Conservation (phyloP, 37 sponge, comb jelly and placozoan species). For the Aphrocallistes beatrix region DNA sequence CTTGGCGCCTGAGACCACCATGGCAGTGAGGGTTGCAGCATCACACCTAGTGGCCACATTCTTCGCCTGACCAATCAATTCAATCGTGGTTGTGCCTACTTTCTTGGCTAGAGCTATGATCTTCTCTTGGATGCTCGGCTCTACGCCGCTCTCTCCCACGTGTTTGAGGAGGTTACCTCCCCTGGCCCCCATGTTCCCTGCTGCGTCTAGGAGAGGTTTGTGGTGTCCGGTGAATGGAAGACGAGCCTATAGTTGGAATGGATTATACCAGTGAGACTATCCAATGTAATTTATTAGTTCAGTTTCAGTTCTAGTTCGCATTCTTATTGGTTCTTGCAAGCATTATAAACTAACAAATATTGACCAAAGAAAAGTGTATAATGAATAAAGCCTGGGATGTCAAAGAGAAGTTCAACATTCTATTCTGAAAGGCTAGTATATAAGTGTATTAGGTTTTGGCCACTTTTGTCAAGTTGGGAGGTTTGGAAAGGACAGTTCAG, state of each 20-base stretch:
- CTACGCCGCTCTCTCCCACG: slow-evolving; percentile 63
- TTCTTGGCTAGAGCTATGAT: slow-evolving; percentile 81
- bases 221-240: slow-evolving; percentile 23
- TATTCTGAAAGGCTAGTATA: too few species aligned
- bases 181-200: slow-evolving; percentile 60
- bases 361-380: too few species aligned
- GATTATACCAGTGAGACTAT: too few species aligned
- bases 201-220: slow-evolving; percentile 47
- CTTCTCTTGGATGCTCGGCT: slow-evolving; percentile 41
- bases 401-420: too few species aligned
- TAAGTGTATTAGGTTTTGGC: too few species aligned
- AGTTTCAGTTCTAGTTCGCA: too few species aligned
- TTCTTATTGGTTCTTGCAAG: too few species aligned
- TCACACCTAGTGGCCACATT: slow-evolving; percentile 73
- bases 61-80: slow-evolving; percentile 75
- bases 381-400: too few species aligned
- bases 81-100: slow-evolving; percentile 75
- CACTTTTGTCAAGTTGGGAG: too few species aligned
- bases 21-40: slow-evolving; percentile 59
- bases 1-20: slow-evolving; percentile 55
- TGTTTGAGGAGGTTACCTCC: slow-evolving; percentile 55
- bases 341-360: too few species aligned
- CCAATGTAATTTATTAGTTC: too few species aligned
- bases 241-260: neutral
- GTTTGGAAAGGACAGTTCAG: too few species aligned